Evolutionary conservation across 2,797 vertebrate species (phyloP), one percentile per base, ranked within the genome.

Genomic region (Enteromius viviparus): DNA sequence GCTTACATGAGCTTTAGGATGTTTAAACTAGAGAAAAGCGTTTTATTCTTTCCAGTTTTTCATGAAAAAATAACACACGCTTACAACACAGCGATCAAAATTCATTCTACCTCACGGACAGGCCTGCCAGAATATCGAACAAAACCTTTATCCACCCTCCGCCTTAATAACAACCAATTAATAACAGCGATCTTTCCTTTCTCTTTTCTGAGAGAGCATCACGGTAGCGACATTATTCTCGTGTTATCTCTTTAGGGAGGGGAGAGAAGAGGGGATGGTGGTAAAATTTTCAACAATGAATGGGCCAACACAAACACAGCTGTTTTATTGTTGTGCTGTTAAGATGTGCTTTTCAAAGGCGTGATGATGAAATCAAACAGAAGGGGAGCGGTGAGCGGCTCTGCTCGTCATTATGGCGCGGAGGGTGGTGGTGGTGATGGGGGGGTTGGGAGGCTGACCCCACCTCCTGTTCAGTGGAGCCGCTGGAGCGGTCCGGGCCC

Each of bases 281-380:
- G 92, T 91, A 88, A 90, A 93, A 90, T 91, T 90, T 87, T 91
- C 93, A 93, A 92, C 91, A 92, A 93, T 94, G 92, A 93, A 89
- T 90, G 86, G 91, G 93, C 94, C 92, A 95, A 95, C 92, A 94
- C 92, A 95, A 95, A 94, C 94, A 95, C 94, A 95, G 93, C 93
- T 95, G 94, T 94, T 95, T 94, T 94, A 95, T 95, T 94, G 93
- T 95, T 92, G 91, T 88, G 65, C 91, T 91, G 93, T 92, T 94
- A 93, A 93, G 93, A 94, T 94, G 93, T 92, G 92, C 89, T 92
- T 94, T 93, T 91, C 90, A 91, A 89, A 88, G 89, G 78, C 84
- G 65, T 72, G 66, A 85, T 88, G 81, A 86, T 88, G 88, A 90
- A 91, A 91, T 88, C 89, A 89, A 91, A 93, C 94, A 94, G 93